These are phyloP conservation scores for Lordiphosa mommai DNA, from an alignment of 1,140 invertebrate species.

Conservation along the genomic window DNA sequence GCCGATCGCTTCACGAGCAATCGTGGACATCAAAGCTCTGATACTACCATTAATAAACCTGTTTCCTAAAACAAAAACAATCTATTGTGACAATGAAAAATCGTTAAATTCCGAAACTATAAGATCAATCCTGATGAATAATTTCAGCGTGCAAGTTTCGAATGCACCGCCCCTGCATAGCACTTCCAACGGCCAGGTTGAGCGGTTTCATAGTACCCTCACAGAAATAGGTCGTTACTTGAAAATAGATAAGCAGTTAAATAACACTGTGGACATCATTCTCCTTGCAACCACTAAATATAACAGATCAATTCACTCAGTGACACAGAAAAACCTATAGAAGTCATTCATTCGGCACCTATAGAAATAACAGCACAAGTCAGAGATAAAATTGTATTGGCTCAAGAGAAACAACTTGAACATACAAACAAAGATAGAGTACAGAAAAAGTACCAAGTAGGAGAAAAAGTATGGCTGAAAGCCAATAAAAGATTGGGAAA, in stretches of 20 bases:
- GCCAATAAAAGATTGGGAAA: slow-evolving; percentile 1
- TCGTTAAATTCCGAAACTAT: too few relatives aligned
- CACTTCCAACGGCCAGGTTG: too few relatives aligned
- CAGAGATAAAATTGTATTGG: slow-evolving; percentile 2
- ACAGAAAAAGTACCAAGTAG: background rate
- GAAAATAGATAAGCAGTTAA: slow-evolving; percentile 5
- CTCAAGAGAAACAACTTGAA: background rate
- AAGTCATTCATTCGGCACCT: slow-evolving; percentile 1
- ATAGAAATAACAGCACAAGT: background rate
- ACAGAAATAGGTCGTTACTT: slow-evolving; percentile 4
- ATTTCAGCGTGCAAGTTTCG: too few relatives aligned
- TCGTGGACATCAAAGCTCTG: too few relatives aligned
- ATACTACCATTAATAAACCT: too few relatives aligned
- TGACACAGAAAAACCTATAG: slow-evolving; percentile 1
- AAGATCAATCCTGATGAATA: too few relatives aligned
- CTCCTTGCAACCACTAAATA: slow-evolving; percentile 11
- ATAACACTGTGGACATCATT: background rate
- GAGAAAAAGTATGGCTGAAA: background rate
- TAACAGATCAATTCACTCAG: slow-evolving; percentile 10
- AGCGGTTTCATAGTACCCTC: slow-evolving; percentile 9
- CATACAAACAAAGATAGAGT: background rate
- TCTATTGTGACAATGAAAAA: too few relatives aligned
- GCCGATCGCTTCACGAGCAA: too few relatives aligned
- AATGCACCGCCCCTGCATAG: too few relatives aligned
- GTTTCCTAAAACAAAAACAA: too few relatives aligned